These are phyloP conservation scores for Lithobates pipiens DNA, from an alignment of 2,797 vertebrate species.

Conservation along the genomic window DNA sequence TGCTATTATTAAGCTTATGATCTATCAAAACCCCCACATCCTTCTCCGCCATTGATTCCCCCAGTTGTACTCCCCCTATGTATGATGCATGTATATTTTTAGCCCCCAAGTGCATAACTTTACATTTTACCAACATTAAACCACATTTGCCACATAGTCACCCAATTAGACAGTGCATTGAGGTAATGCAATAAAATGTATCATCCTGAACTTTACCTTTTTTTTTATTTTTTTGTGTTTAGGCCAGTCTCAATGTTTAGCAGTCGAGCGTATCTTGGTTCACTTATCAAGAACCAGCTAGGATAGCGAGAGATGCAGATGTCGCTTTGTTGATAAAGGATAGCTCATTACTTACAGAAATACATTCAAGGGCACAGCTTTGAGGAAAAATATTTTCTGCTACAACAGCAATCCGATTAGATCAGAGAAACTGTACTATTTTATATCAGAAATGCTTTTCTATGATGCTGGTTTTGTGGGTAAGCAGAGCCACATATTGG, in stretches of 20 bases:
- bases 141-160: too few species aligned
- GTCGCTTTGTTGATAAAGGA: conserved; percentile 30
- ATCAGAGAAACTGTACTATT: conserved; percentile 14
- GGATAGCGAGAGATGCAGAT: conserved; percentile 42
- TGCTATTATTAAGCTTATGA: too few species aligned
- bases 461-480: conserved; percentile 21
- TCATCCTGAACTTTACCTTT: neutral
- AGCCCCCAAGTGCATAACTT: too few species aligned
- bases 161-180: too few species aligned
- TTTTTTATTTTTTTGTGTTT: neutral
- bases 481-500: conserved; percentile 29
- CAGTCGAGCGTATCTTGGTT: neutral
- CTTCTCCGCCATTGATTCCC: too few species aligned
- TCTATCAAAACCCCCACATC: too few species aligned
- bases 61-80: too few species aligned
- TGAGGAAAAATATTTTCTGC: conserved; percentile 16
- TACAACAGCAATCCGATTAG: conserved; percentile 18
- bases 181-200: neutral
- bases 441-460: conserved; percentile 25
- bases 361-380: conserved; percentile 25
- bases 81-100: too few species aligned
- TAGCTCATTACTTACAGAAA: conserved; percentile 34
- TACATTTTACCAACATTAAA: too few species aligned
- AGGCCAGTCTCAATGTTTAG: neutral
- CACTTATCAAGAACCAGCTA: conserved; percentile 8